A percentile compares a stretch with the other conserved stretches of the same genome.
phyloP scores from a whole-genome alignment of 2,113 vertebrate species.

The Muntiacus muntjak region DNA sequence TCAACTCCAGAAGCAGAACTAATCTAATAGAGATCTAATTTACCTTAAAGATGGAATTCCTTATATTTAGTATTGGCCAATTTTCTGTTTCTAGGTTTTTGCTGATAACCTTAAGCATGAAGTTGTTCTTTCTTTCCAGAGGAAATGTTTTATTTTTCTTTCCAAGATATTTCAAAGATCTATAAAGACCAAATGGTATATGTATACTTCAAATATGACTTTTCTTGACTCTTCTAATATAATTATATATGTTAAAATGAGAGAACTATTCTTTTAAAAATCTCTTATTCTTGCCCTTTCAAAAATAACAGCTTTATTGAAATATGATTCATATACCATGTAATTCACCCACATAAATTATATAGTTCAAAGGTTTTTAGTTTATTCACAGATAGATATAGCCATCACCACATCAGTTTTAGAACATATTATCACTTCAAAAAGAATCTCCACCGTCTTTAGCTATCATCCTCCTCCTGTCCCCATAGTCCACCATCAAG shows the following conservation, averaged over 20 bases:
- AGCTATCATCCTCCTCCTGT: not conserved
- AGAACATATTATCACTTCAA: not conserved
- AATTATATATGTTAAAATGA: not conserved
- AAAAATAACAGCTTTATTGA: not conserved
- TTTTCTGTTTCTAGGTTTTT: conserved; percentile 5
- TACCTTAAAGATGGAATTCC: not conserved
- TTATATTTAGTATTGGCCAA: not conserved
- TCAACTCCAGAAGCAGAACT: not conserved
- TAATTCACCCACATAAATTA: not conserved
- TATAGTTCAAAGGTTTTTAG: not conserved
- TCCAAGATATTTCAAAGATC: not conserved
- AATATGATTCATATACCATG: not conserved
- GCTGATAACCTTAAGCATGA: conserved; percentile 26
- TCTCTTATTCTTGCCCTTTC: not conserved
- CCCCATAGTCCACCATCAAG: not conserved
- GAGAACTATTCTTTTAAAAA: not conserved
- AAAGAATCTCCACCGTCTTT: not conserved
- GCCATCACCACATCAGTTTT: not conserved
- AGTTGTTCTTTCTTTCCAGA: not conserved
- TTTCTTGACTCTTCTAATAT: conserved; percentile 14
- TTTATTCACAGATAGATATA: not conserved
- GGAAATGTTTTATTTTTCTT: conserved; percentile 11
- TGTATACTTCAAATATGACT: not conserved
- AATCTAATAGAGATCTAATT: not conserved
- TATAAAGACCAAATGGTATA: not conserved